phyloP scores from a whole-genome alignment of 2,888 invertebrate genomes.

The Parnassius orleans region DNA sequence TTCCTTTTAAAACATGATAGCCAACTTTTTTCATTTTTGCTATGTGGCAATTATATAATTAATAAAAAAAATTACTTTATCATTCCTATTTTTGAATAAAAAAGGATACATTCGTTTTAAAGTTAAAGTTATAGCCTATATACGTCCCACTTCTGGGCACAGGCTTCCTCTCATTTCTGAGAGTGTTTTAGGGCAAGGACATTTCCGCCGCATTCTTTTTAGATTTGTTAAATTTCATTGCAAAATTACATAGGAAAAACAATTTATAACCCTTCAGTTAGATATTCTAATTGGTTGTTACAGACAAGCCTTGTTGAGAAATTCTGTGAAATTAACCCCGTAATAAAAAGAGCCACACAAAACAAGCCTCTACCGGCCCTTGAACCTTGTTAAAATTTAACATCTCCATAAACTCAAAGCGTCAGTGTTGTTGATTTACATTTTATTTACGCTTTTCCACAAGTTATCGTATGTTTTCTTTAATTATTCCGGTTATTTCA shows the following conservation, averaged over 20 bases:
- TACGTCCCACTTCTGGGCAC: too few species aligned
- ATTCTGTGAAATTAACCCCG: constrained; percentile 28
- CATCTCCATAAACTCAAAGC: constrained; percentile 26
- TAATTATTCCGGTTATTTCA: constrained; percentile 13
- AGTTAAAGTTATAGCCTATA: too few species aligned
- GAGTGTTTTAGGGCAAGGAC: too few species aligned
- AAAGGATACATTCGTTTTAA: too few species aligned
- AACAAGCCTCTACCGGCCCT: constrained; percentile 28
- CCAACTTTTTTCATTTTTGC: too few species aligned
- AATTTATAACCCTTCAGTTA: constrained; percentile 22
- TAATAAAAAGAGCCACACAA: constrained; percentile 45
- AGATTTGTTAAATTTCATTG: too few species aligned
- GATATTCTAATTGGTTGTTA: constrained; percentile 13
- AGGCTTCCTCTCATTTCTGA: too few species aligned
- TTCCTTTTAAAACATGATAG: too few species aligned
- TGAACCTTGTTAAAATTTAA: constrained; percentile 27
- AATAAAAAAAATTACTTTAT: too few species aligned
- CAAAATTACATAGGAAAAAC: constrained; percentile 10
- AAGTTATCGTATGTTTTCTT: constrained; percentile 13
- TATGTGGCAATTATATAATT: too few species aligned
- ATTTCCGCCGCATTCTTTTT: too few species aligned
- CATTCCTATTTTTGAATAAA: too few species aligned
- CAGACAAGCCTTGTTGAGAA: constrained; percentile 16
- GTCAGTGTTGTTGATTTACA: constrained; percentile 39
- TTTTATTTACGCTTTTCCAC: constrained; percentile 37